Percentiles rank a stretch among this genome's conserved stretches.
These are phyloP conservation scores for Heliconius eleuchia DNA, from an alignment of 1,140 invertebrate genomes.

Conservation along the genomic window DNA sequence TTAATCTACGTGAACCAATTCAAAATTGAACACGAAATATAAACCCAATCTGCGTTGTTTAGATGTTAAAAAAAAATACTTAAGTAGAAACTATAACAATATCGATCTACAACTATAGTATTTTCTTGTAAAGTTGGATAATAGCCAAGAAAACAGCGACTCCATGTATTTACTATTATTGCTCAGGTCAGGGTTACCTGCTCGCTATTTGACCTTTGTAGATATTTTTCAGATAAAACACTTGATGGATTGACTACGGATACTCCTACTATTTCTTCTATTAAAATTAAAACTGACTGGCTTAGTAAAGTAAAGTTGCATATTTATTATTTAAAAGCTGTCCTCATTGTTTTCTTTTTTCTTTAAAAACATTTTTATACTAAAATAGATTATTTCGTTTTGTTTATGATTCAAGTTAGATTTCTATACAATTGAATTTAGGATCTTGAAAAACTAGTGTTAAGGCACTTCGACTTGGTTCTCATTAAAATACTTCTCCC, in stretches of 20 bases:
- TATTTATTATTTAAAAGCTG: no score
- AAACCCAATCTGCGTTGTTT: neutral
- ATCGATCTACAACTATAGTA: neutral
- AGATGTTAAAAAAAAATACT: neutral
- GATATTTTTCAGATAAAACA: neutral
- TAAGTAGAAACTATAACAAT: neutral
- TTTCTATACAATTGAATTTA: no score
- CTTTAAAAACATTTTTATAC: no score
- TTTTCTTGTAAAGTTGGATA: constrained; percentile 1
- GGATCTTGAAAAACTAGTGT: no score
- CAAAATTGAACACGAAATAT: no score
- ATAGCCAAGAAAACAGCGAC: neutral
- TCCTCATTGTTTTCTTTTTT: no score
- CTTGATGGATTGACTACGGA: neutral
- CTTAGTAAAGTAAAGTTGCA: neutral
- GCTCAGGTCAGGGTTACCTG: constrained; percentile 9
- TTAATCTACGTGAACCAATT: no score
- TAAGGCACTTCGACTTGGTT: no score
- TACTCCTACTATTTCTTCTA: neutral
- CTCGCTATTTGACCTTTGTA: neutral
- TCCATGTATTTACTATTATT: neutral
- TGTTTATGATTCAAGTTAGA: no score
- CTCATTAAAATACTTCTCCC: no score
- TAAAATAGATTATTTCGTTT: no score
- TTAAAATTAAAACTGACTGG: neutral